phyloP scores from a whole-genome alignment of 53 echinoderm and acorn worm species.

The Temnopleurus reevesii region DNA sequence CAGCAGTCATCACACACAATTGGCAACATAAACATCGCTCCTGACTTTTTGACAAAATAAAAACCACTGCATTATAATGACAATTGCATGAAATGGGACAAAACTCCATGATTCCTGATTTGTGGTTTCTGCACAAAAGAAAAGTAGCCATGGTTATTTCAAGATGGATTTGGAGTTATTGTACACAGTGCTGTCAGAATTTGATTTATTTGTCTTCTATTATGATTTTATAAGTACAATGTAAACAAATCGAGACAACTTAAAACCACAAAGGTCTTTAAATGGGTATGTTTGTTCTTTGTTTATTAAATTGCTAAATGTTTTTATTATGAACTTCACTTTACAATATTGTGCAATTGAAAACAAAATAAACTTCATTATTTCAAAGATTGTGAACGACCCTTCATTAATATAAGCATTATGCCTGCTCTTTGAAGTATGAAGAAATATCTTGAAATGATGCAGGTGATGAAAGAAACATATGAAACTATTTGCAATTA shows the following conservation, averaged over 20 bases:
- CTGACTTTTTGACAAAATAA: neutral
- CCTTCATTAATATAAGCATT: too few species aligned
- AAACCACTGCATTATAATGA: neutral
- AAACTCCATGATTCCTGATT: neutral
- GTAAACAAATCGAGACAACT: neutral
- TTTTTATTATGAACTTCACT: too few species aligned
- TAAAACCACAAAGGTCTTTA: too few species aligned
- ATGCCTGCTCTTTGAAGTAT: too few species aligned
- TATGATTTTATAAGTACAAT: neutral
- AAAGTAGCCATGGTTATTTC: neutral
- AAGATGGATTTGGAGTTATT: neutral
- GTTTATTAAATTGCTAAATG: too few species aligned
- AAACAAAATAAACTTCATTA: too few species aligned
- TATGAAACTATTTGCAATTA: too few species aligned
- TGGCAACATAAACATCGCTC: neutral
- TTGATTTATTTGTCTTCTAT: conserved; percentile 9
- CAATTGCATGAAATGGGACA: neutral
- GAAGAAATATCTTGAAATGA: too few species aligned
- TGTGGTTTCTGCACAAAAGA: neutral
- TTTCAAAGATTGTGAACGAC: too few species aligned
- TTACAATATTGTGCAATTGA: too few species aligned
- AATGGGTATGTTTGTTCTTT: too few species aligned
- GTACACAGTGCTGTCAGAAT: neutral
- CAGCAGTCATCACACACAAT: conserved; percentile 24
- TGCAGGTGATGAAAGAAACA: too few species aligned